A percentile compares a stretch with the other conserved stretches of the same genome.
phyloP scores from a whole-genome alignment of 1,140 invertebrate genomes.

The Trachymyrmex septentrionalis region DNA sequence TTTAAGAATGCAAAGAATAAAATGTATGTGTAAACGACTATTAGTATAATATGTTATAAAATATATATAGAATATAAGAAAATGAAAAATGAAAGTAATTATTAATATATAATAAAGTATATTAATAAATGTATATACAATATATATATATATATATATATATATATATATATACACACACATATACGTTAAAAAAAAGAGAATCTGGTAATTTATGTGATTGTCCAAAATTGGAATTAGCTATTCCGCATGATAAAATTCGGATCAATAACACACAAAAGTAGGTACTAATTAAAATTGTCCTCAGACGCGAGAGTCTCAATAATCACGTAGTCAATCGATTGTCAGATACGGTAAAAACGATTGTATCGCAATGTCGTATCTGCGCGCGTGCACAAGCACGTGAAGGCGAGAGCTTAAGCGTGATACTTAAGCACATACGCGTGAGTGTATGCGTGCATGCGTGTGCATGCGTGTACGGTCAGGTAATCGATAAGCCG shows the following conservation, averaged over 20 bases:
- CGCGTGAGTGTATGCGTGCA: not conserved
- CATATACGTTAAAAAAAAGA: not conserved
- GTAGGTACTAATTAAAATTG: not conserved
- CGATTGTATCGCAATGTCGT: conserved; percentile 18
- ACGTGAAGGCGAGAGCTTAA: conserved; percentile 30
- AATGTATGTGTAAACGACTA: not conserved
- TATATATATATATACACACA: too few relatives aligned
- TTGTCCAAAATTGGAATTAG: not conserved
- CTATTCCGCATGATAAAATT: not conserved
- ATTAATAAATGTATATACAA: not conserved
- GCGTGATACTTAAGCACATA: conserved; percentile 2
- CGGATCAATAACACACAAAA: not conserved
- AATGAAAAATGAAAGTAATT: not conserved
- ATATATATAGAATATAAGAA: not conserved
- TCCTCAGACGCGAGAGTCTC: not conserved
- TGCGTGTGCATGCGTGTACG: conserved; percentile 40
- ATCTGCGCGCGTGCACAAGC: conserved; percentile 1
- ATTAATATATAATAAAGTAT: not conserved
- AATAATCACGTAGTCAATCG: conserved; percentile 15
- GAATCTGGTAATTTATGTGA: not conserved
- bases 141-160: not conserved
- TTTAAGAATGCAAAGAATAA: not conserved
- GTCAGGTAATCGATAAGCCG: conserved; percentile 70
- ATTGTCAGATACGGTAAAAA: conserved; percentile 20
- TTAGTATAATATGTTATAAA: not conserved